phyloP scores from a whole-genome alignment of 2,797 vertebrate genomes.

The Glossophaga mutica region DNA sequence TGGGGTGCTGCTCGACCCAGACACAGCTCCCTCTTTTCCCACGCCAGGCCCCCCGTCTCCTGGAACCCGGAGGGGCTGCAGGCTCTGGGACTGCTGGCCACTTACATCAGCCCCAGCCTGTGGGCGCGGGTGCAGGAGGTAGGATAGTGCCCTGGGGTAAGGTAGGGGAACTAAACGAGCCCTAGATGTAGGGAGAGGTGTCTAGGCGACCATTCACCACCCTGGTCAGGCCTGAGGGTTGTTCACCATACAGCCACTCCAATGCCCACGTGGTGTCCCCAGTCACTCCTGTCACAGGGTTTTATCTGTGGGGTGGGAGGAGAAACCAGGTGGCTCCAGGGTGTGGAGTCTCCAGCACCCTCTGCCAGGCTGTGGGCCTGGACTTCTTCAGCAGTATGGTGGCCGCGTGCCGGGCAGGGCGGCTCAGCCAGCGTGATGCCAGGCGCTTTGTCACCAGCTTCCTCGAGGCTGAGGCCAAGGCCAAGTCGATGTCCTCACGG shows the following conservation, averaged over 20 bases:
- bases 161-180: accelerated
- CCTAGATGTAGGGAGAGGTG: accelerated
- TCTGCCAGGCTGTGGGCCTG: constrained; percentile 67
- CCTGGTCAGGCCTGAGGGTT: not conserved
- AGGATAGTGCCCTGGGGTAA: accelerated
- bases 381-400: constrained; percentile 61
- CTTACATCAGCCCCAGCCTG: constrained; percentile 62
- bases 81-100: constrained; percentile 65
- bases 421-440: constrained; percentile 23
- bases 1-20: not conserved
- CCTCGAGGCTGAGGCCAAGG: constrained; percentile 20
- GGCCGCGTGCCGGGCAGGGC: not conserved
- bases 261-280: not conserved
- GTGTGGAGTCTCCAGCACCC: not conserved
- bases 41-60: constrained; percentile 63
- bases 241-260: not conserved
- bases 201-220: accelerated
- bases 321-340: accelerated
- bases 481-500: not conserved
- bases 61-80: constrained; percentile 74
- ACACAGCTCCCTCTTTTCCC: not conserved
- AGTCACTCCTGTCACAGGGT: accelerated
- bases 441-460: constrained; percentile 53
- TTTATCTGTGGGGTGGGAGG: not conserved
- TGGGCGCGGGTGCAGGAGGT: constrained; percentile 76